Base-by-base conservation (phyloP, 2,888 invertebrate genomes). In the Pedicia rivosa region DNA sequence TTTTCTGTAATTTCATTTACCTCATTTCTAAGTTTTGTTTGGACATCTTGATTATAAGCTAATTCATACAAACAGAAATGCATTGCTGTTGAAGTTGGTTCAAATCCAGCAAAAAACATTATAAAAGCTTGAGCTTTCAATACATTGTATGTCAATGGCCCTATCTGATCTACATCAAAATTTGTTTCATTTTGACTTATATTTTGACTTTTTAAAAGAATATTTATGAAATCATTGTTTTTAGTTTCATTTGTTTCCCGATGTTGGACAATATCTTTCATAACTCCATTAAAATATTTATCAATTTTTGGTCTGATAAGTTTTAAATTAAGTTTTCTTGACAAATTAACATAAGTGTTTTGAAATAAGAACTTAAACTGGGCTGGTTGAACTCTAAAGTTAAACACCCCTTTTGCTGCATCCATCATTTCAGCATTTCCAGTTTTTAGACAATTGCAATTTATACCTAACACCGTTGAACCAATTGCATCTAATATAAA, bases 91-190 rank as follows among this genome's bases (percentile, higher is more conserved):
- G 65, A 58, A 30, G 56, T 59, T 2, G 64, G 64, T 42, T 64
- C 64, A 42, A 59, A 65, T 0, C 65, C 65, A 5, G 56, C 66
- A 2, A 50, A 48, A 41, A 61, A 64, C 43, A 65, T 64, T 14
- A 62, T 49, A 42, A 63, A 59, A 2, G 58, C 56, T 44, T 65
- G 63, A 0, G 62, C 57, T 2, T 53, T 50, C 16, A 62, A 56
- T 0, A 32, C 37, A 26, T 37, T 37, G 12, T 32, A 9, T 19
- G 37, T 17, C 16, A 37, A 26, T 13, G 15, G 13, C 20, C 5
- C 20, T 20, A 8, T 6, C 5, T 5, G 20, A 4, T 24, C 25
- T 8, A 16, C 25, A 10, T 34, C 25, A 20, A 7, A 5, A 22
- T 22, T 8, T 7, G 5, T 8, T 7, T 22, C 22, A 22, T 22